Conservation (phyloP, 1,140 invertebrate genomes). For the Aporrectodea caliginosa region DNA sequence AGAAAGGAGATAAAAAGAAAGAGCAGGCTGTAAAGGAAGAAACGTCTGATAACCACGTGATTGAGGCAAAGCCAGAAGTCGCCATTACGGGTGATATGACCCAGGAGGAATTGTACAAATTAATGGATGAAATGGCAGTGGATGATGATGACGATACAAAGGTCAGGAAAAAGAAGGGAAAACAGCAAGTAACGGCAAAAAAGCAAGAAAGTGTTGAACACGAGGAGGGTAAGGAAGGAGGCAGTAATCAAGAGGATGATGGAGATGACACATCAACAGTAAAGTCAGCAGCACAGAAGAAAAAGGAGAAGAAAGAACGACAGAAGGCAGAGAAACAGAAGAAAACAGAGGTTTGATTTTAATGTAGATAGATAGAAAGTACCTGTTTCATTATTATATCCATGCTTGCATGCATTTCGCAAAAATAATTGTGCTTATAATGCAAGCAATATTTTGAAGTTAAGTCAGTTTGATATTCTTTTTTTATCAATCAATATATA, state of each 20-base stretch:
- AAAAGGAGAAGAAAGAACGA: constrained; percentile 73
- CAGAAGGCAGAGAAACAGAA: constrained; percentile 70
- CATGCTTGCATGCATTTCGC: no score
- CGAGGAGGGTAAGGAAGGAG: constrained; percentile 39
- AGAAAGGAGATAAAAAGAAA: constrained; percentile 38
- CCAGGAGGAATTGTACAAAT: constrained; percentile 10
- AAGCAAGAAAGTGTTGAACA: constrained; percentile 23
- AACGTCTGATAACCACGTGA: no score
- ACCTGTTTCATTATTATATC: no score
- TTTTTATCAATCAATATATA: no score
- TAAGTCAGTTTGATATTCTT: no score
- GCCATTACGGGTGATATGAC: constrained; percentile 16
- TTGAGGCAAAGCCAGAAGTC: background rate
- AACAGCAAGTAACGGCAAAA: constrained; percentile 29
- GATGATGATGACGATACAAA: constrained; percentile 41
- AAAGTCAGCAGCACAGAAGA: constrained; percentile 42
- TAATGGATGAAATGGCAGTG: constrained; percentile 21
- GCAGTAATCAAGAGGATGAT: constrained; percentile 51
- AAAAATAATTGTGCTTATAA: no score
- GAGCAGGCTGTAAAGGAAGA: constrained; percentile 18
- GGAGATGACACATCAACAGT: constrained; percentile 64
- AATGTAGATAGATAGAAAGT: no score
- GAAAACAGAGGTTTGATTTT: no score
- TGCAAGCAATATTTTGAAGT: no score
- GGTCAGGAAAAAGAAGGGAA: constrained; percentile 41